Evolutionary conservation across 2,888 invertebrate species (phyloP), one percentile per base, ranked within the genome.

Genomic region (Apeira syringaria): DNA sequence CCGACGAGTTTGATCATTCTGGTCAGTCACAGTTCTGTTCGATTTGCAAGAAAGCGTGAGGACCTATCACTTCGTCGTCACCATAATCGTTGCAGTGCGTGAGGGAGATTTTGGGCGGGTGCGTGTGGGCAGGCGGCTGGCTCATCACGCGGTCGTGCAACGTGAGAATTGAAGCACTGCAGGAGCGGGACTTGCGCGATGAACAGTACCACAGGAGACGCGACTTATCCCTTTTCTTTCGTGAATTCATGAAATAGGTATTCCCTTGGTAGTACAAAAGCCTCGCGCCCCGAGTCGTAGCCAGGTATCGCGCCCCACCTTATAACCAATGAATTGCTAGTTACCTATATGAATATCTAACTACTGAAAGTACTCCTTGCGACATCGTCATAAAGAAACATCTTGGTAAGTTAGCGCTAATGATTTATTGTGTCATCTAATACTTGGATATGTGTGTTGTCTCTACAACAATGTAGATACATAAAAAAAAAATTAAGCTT

Each of bases 171-270:
- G 78, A 77, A 7, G 80, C 81, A 2, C 65, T 68, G 51, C 83
- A 84, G 46, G 65, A 69, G 12, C 67, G 68, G 5, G 78, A 79
- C 50, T 73, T 80, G 40, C 80, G 61, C n/a, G 75, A 76, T 1
- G 80, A 82, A 48, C 81, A 80, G 62, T 77, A 81, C 79, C 80
- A 81, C 20, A 80, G 67, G 26, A 78, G 59, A 3, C 77, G 67
- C 7, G 69, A 50, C 43, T 69, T 63, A 37, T 68, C 62, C 50
- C 68, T 65, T 17, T 61, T 69, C 50, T 70, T 74, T 26, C 73
- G 62, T 34, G 70, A 71, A 60, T 80, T 80, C 44, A 75, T 71
- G 70, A 79, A 80, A 64, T 68, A 82, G 0, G 77, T 81, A 53
- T 82, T 74, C 41, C 79, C 80, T 41, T 69, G 67, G 68, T 72